Evolutionary conservation across 2,797 vertebrate species (phyloP), one percentile per base, ranked within the genome.

Genomic region (Catamblyrhynchus diadema): DNA sequence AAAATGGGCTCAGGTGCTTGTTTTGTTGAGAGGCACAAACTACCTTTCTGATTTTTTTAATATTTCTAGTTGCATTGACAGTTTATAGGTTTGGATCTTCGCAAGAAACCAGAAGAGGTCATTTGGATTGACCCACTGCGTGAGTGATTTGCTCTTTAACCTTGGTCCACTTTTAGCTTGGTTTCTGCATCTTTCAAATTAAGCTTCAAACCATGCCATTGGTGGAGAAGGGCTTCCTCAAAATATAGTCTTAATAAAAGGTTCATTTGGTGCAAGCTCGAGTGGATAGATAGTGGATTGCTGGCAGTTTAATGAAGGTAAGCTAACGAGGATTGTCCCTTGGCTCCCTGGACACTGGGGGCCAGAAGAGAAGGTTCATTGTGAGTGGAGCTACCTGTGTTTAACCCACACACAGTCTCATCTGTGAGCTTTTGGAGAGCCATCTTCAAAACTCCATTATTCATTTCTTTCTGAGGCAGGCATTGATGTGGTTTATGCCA

Each of bases 181-280:
- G 22, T 75, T 90, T 86, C 70, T 90, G 39, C 37, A 54, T 50
- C 57, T 61, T 86, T 92, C 47, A n/a, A 84, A 78, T 30, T 33
- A 71, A 81, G 13, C 62, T 84, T 41, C 47, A 66, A 88, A 48
- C 30, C 30, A 33, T n/a, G 54, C 39, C 17, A 28, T 50, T 54
- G 82, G 12, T 39, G 19, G 33, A 85, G 53, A 72, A 71, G 22
- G 25, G 24, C 37, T 81, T 90, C 71, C 62, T 66, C 57, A 84
- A 73, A 92, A 82, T 23, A 39, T 4, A 73, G 41, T 13, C 32
- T 75, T 62, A n/a, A 60, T 70, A 23, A 90, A 79, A 72, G 22
- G 28, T 59, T 78, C 78, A n/a, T 62, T 81, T 10, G 2, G 15
- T 67, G 10, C 56, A 69, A 57, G 12, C 22, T 73, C 72, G 65